Base-by-base conservation (phyloP, 1,140 invertebrate species). In the Dermatophagoides farinae region DNA sequence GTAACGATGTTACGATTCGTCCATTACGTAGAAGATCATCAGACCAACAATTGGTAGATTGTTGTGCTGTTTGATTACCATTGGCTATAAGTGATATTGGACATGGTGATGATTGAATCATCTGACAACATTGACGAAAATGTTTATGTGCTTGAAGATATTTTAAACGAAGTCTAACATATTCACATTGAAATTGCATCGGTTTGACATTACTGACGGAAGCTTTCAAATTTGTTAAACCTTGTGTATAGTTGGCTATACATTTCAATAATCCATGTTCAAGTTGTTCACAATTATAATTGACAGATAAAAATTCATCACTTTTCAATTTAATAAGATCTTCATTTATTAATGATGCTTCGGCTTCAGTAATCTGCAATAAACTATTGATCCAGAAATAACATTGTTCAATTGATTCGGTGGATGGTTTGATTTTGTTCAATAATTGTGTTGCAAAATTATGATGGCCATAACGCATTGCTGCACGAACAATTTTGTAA, bases 341-440 rank as follows among this genome's bases (percentile, higher is more conserved):
- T 18, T 25, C 22, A 47, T 50, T 52, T 5, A 64, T 64, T 14
- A 77, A 65, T 37, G 66, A 66, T 50, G 64, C 70, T 65, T 78
- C 76, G 22, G 71, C 76, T 43, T 63, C 23, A 62, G 74, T 71
- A 10, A 77, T 65, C 59, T 74, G 68, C 39, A 70, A 66, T 18
- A 95, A 72, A 6, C 84, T 84, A 0, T 80, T 78, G 43, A 96
- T 71, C 85, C 89, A 95, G 68, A 90, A 90, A 68, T 91, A 83
- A 46, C 87, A 79, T 68, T 89, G 82, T 68, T 96, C 91, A 16
- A 85, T 86, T 16, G 62, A 50, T 46, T 55, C 59, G 16, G 64
- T 60, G n/a, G 63, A 64, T 38, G 44, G 8, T 38, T 60, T 64
- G 1, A 71, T 46, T 25, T 61, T 55, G 22, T 62, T 60, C 58